A percentile compares a stretch with the other conserved stretches of the same genome.
These are phyloP conservation scores for Drosophila ezoana DNA, from an alignment of 2,888 invertebrate genomes.

Conservation along the genomic window DNA sequence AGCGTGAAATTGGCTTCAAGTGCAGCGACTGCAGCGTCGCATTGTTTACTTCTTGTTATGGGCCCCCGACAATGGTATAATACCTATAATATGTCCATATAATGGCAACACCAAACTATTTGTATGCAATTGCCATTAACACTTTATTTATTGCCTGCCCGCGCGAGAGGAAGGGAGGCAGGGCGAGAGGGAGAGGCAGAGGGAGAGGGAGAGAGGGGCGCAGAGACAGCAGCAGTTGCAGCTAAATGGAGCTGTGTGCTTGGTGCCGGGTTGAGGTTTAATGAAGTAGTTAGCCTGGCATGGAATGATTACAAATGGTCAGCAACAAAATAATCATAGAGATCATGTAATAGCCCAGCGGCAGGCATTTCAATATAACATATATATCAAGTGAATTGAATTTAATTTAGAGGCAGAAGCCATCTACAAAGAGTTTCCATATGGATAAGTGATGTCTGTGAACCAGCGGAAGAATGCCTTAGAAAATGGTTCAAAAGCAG, in stretches of 20 bases:
- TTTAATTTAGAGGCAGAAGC: constrained; percentile 7
- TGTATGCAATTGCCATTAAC: constrained; percentile 82
- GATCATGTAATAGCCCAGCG: constrained; percentile 4
- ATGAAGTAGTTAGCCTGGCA: constrained; percentile 69
- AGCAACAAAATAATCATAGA: constrained; percentile 20
- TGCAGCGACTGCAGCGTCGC: constrained; percentile 73
- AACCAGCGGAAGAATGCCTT: not conserved
- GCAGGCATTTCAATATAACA: constrained; percentile 4
- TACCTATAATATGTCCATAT: constrained; percentile 54
- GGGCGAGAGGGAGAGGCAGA: not conserved
- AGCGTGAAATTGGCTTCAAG: constrained; percentile 83
- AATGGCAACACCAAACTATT: constrained; percentile 79
- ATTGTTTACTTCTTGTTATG: constrained; percentile 81
- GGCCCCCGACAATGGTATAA: constrained; percentile 55
- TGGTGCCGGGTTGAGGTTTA: constrained; percentile 38
- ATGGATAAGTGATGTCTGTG: not conserved
- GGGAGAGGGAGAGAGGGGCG: not conserved
- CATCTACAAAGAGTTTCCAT: not conserved
- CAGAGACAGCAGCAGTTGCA: not conserved
- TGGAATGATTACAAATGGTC: constrained; percentile 48
- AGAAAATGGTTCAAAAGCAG: not conserved
- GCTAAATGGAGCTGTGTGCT: constrained; percentile 13
- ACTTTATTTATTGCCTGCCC: constrained; percentile 78
- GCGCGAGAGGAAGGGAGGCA: not conserved
- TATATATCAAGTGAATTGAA: constrained; percentile 3